Base-by-base conservation (phyloP, 2,113 vertebrate species). In the Indicator indicator region DNA sequence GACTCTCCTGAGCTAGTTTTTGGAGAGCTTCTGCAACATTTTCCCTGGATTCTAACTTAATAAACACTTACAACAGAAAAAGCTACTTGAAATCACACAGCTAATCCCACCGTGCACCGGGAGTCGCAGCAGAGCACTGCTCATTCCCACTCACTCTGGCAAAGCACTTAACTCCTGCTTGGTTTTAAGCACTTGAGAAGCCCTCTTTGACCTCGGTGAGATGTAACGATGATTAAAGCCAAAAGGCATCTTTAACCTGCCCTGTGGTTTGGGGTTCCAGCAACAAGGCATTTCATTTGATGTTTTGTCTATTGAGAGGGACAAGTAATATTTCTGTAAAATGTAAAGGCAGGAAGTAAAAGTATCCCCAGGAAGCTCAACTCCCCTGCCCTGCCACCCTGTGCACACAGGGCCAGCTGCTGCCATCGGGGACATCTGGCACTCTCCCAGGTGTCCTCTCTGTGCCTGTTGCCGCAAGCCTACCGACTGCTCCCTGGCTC, bases 11-110 rank as follows among this genome's bases (percentile, higher is more conserved):
- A 94, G 68, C 10, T 44, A 16, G 36, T 27, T 78, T 72, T 42
- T 73, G 9, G 48, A 89, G 38, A 85, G 30, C 16, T 90, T 69
- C 67, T 87, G 52, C 75, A 76, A 67, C 10, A 74, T 67, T 89
- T 85, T 68, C 42, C 42, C 54, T 56, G 84, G 21, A 46, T 89
- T 94, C 44, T 59, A 77, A 75, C 46, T 89, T 85, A 83, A 83
- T 80, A 88, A 93, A 88, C 70, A 95, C 87, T 94, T 87, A 90
- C 84, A 96, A 54, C 59, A 73, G 52, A 60, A 63, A 93, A 86
- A 85, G 50, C 89, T 93, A 77, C 82, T 94, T 91, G 84, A 83
- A 95, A 94, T 94, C 89, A 80, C 59, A 79, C 38, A 73, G 9
- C 59, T 86, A 97, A 96, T 96, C 94, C 94, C 82, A 88, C 60